phyloP scores from a whole-genome alignment of 2,113 vertebrate genomes.

The Syrrhaptes paradoxus region DNA sequence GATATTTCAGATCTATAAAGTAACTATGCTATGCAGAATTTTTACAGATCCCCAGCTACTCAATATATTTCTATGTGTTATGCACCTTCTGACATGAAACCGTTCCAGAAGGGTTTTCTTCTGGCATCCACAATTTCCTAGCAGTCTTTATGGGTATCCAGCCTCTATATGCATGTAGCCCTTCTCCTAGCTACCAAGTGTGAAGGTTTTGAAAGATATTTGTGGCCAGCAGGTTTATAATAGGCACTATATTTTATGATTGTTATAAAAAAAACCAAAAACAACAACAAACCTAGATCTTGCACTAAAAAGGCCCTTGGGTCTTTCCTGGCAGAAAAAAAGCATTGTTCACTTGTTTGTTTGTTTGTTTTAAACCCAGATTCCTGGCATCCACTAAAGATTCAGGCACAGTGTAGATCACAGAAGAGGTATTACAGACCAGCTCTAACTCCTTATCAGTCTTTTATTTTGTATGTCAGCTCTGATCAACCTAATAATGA shows the following conservation, averaged over 20 bases:
- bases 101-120: not conserved
- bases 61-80: not conserved
- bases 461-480: not conserved
- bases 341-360: not conserved
- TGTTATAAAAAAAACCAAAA: not conserved
- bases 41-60: not conserved
- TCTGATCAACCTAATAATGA: not conserved
- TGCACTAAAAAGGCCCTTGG: not conserved
- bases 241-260: not conserved
- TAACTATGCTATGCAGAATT: not conserved
- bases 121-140: not conserved
- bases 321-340: not conserved
- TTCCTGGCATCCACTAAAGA: not conserved
- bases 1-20: not conserved
- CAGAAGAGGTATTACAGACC: not conserved
- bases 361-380: not conserved
- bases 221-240: not conserved
- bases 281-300: rapidly evolving
- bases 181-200: rapidly evolving
- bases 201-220: not conserved
- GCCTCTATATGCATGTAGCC: rapidly evolving
- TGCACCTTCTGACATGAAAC: not conserved
- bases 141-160: not conserved
- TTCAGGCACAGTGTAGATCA: not conserved
- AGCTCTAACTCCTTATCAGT: not conserved